Conservation (phyloP, 1,140 invertebrate species). For the Bathynomus jamesi region DNA sequence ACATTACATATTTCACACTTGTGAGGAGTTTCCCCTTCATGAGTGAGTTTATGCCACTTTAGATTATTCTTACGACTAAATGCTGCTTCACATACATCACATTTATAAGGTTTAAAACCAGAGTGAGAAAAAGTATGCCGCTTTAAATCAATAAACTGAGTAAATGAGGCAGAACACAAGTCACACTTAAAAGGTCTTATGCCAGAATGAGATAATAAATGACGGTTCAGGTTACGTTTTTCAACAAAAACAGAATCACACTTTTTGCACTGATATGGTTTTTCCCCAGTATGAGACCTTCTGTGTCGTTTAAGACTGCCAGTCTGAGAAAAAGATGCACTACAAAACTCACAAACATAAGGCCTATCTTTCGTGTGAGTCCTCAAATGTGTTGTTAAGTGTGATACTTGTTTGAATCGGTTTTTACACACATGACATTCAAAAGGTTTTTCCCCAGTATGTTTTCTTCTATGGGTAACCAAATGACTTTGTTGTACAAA, state of each 20-base stretch:
- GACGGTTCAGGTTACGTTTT: slow-evolving; percentile 38
- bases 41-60: slow-evolving; percentile 34
- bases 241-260: slow-evolving; percentile 39
- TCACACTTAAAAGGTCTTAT: slow-evolving; percentile 51
- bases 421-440: slow-evolving; percentile 50
- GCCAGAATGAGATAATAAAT: slow-evolving; percentile 39
- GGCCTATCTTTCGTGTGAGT: slow-evolving; percentile 57
- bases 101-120: slow-evolving; percentile 55
- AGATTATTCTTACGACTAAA: slow-evolving; percentile 35
- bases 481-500: slow-evolving; percentile 39
- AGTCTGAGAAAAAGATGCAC: slow-evolving; percentile 33
- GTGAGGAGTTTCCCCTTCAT: slow-evolving; percentile 32
- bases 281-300: slow-evolving; percentile 37
- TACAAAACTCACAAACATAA: slow-evolving; percentile 36
- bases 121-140: slow-evolving; percentile 49
- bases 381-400: slow-evolving; percentile 72
- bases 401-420: slow-evolving; percentile 42
- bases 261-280: slow-evolving; percentile 38
- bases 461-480: slow-evolving; percentile 41
- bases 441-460: slow-evolving; percentile 55
- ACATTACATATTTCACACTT: slow-evolving; percentile 32
- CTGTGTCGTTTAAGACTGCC: slow-evolving; percentile 31
- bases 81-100: slow-evolving; percentile 48
- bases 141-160: slow-evolving; percentile 47
- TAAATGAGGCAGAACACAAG: slow-evolving; percentile 50